Conservation (phyloP, 2,888 invertebrate species). For the Diadromus collaris region DNA sequence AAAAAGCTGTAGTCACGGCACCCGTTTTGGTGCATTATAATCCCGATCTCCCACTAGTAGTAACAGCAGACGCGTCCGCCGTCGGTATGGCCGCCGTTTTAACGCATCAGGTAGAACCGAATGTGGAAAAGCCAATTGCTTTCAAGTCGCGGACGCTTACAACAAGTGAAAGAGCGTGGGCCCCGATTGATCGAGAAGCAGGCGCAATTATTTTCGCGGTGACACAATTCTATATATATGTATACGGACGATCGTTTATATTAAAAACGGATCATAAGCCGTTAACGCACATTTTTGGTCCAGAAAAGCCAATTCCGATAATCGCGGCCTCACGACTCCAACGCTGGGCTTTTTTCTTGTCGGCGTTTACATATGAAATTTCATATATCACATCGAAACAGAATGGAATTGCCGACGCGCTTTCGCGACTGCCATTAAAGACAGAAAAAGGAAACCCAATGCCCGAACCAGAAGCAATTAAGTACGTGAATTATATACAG, state of each 20-base stretch:
- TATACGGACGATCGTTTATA: conserved; percentile 31
- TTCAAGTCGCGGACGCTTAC: conserved; percentile 29
- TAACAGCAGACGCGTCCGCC: conserved; percentile 4
- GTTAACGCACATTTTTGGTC: conserved; percentile 38
- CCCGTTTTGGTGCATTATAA: conserved; percentile 16
- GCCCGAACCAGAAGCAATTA: conserved; percentile 18
- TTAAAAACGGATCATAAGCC: conserved; percentile 48
- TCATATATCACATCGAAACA: conserved; percentile 32
- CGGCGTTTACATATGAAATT: background rate
- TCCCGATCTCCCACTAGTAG: conserved; percentile 5
- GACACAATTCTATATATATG: conserved; percentile 22
- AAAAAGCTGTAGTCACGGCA: background rate
- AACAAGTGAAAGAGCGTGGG: conserved; percentile 17
- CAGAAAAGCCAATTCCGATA: conserved; percentile 15
- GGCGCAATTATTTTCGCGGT: conserved; percentile 22
- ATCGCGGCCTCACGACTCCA: conserved; percentile 41
- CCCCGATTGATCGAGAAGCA: conserved; percentile 32
- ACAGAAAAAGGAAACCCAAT: conserved; percentile 17
- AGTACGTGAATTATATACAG: conserved; percentile 23
- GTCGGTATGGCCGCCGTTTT: conserved; percentile 7
- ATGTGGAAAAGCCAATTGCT: conserved; percentile 33
- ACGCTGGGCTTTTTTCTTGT: conserved; percentile 31
- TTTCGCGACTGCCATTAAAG: conserved; percentile 37
- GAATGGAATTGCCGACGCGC: conserved; percentile 29
- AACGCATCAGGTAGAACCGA: background rate